phyloP scores from a whole-genome alignment of 1,140 invertebrate species.

The Leptopilina boulardi region DNA sequence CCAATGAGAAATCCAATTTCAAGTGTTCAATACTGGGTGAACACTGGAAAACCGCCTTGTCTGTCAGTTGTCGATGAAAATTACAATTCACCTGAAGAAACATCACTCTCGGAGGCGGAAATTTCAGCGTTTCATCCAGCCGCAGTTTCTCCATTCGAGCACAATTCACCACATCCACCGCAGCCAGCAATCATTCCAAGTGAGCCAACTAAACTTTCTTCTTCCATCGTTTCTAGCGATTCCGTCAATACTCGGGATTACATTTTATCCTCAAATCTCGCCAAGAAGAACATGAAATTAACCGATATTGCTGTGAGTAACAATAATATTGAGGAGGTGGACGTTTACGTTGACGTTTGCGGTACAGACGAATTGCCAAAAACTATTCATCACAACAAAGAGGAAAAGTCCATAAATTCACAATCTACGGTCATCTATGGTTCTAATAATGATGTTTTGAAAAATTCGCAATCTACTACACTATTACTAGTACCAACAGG shows the following conservation, averaged over 20 bases:
- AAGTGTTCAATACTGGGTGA: slow-evolving; percentile 64
- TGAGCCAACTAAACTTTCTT: background rate
- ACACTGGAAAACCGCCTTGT: slow-evolving; percentile 63
- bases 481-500: background rate
- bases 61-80: background rate
- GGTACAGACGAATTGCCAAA: background rate
- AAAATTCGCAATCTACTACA: too few species aligned
- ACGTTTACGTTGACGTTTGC: background rate
- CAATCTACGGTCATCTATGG: background rate
- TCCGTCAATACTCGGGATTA: slow-evolving; percentile 65
- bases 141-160: background rate
- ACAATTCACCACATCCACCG: background rate
- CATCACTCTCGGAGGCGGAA: slow-evolving; percentile 49
- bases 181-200: background rate
- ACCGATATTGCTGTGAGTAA: background rate
- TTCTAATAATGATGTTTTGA: background rate
- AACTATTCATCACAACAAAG: background rate
- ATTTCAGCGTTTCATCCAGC: background rate
- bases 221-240: slow-evolving; percentile 40
- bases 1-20: slow-evolving; percentile 54
- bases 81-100: slow-evolving; percentile 42
- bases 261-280: slow-evolving; percentile 62
- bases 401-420: background rate
- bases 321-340: background rate
- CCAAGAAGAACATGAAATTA: slow-evolving; percentile 58